Base-by-base conservation (phyloP, 2,888 invertebrate species). In the Metacarcinus magister region DNA sequence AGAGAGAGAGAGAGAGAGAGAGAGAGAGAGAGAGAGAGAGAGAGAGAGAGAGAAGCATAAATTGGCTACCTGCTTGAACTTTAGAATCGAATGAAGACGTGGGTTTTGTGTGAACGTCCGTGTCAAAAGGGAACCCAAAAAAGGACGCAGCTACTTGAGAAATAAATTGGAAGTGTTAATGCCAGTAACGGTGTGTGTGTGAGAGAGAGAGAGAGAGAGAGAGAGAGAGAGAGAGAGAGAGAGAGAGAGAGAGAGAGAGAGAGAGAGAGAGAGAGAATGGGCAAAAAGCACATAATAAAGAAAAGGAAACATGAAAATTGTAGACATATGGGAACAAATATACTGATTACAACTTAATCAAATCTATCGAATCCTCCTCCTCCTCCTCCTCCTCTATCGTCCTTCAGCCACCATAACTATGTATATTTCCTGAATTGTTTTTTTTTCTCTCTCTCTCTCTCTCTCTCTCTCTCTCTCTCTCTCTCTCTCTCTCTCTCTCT, bases 401-500 rank as follows among this genome's bases (percentile, higher is more conserved):
- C 10, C 46, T 10, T 60, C 60, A 13, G 19, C 16, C 10, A 60
- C 2, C 60, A 60, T 60, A 16, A 48, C 67, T 28, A 2, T 28
- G 28, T 28, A 2, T 75, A n/a, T 75, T 16, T 75, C 75, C 16
- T 19, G 5, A 7, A 8, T 28, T 75, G 28, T 75, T 28, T 75
- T 16, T 75, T 4, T 75, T 28, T 28, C n/a, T 75, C 28, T 75
- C 28, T 75, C 28, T 28, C 75, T 28, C 28, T 10, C 28, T 28
- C 75, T 75, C 75, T 28, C 28, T 28, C 75, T 60, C 5, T 60
- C 5, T 16, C 8, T 60, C 8, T 60, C 60, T 60, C 8, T 60
- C 60, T 60, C 8, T 60, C 60, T 60, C 60, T 60, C 60, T 60
- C 60, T 82, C 32, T 87, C 87, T 87, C 87, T 87, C 87, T 87